Base-by-base conservation (phyloP, 2,888 invertebrate species). In the Drepanosiphum platanoidis region DNA sequence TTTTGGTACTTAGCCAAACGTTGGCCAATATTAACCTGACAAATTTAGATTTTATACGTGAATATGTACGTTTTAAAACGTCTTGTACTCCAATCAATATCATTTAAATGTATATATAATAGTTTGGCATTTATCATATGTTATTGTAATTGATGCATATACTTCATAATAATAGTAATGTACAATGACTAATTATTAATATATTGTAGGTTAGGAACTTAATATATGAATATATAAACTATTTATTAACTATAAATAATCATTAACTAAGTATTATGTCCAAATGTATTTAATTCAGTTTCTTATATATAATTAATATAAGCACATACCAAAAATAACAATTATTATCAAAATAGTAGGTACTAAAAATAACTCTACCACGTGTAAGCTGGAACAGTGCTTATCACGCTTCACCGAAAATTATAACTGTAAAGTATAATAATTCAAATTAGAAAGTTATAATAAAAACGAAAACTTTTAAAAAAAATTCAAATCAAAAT, bases 21-120 rank as follows among this genome's bases (percentile, higher is more conserved):
- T 75, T 84, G 52, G 66, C 74, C 84, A 84, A 75, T 52, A 77
- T 74, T 84, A 84, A 84, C 84, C 84, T 84, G 84, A 84, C 84
- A 84, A 84, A 84, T 84, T 84, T 84, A 84, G 84, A 84, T 84
- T 84, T 84, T 84, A 81, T 84, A 84, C 66, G 36, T 66, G 84
- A 84, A 84, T 84, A 84, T 75, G 84, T 68, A 68, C 74, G 52
- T 75, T 84, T 61, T 58, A 77, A 75, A 84, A 84, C 75, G 11
- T 46, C 36, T 58, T 52, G 68, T 66, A 75, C 75, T 83, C 34
- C 34, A 36, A 83, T 83, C 83, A 66, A 83, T 83, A 83, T 83
- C 71, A 71, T 81, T 81, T 58, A 81, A 30, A 61, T 15, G 71
- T 30, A 15, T 80, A 34, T 9, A 77, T 64, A 64, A 22, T 22